Evolutionary conservation across 2,888 invertebrate species (phyloP).

Genomic region (Eilema depressum): DNA sequence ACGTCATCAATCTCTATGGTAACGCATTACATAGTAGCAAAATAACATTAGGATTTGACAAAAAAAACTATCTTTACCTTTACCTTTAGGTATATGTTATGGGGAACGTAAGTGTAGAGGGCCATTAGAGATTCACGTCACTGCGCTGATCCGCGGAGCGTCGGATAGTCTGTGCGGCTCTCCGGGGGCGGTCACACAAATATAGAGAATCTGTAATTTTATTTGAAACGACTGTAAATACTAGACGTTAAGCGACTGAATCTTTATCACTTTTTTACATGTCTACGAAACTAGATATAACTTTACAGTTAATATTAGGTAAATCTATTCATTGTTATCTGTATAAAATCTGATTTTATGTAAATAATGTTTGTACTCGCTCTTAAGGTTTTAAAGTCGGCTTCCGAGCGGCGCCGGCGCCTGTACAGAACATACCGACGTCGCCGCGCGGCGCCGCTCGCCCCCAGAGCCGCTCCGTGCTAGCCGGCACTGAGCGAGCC

Average conservation of each 20-base stretch:
- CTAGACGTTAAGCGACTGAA: conserved; percentile 81
- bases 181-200: conserved; percentile 17
- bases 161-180: conserved; percentile 28
- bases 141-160: not conserved
- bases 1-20: no score
- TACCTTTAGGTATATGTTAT: no score
- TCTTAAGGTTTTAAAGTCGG: conserved; percentile 62
- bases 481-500: conserved; percentile 18
- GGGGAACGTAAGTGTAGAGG: no score
- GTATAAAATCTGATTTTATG: conserved; percentile 70
- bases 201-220: conserved; percentile 39
- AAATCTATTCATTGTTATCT: conserved; percentile 69
- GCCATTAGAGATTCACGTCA: not conserved
- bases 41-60: no score
- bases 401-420: conserved; percentile 29
- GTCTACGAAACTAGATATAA: conserved; percentile 75
- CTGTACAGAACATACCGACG: conserved; percentile 23
- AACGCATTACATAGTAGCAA: no score
- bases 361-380: conserved; percentile 79
- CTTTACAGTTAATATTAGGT: conserved; percentile 59
- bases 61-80: no score
- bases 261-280: conserved; percentile 86
- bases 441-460: conserved; percentile 20
- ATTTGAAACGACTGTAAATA: conserved; percentile 72
- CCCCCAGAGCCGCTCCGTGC: conserved; percentile 12